phyloP scores from a whole-genome alignment of 1,140 invertebrate species.

The roundworm (Caenorhabditis elegans) region WBcel235 BX284603.4:10433501-10434000 shows the following conservation, averaged over 20 bases:
- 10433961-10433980: too few relatives aligned
- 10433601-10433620: constrained; percentile 6
- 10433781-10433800: constrained; percentile 29
- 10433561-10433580: constrained; percentile 45
- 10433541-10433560: constrained; percentile 54
- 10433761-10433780: constrained; percentile 3
- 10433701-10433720: constrained; percentile 48
- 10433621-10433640: constrained; percentile 29
- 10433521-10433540: constrained; percentile 56
- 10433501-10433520: constrained; percentile 49
- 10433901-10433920: too few relatives aligned
- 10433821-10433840: constrained; percentile 33
- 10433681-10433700: constrained; percentile 49
- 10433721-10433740: constrained; percentile 50
- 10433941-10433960: too few relatives aligned
- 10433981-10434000: too few relatives aligned
- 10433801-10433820: background rate
- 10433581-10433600: constrained; percentile 31
- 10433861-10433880: too few relatives aligned
- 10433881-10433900: too few relatives aligned
- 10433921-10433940: too few relatives aligned
- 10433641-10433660: constrained; percentile 50
- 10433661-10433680: constrained; percentile 45
- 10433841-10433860: too few relatives aligned
- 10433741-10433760: constrained; percentile 47